Percentiles rank a stretch among this genome's conserved stretches.
Evolutionary conservation across 2,888 invertebrate genomes (phyloP).

Genomic region (Pocota personata): DNA sequence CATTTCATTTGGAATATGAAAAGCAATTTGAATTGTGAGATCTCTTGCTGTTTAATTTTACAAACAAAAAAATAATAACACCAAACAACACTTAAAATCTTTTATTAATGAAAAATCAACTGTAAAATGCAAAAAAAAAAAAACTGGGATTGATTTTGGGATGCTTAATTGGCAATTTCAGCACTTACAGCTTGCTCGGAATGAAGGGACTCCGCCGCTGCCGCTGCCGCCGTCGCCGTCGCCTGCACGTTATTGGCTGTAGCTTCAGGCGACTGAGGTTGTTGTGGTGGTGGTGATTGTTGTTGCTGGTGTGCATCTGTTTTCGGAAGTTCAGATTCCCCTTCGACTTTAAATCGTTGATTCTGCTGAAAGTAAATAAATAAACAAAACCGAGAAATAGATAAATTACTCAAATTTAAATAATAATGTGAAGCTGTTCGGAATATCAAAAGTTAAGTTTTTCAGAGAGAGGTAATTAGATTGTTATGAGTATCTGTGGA

Average conservation of each 20-base stretch:
- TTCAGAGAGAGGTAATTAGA: too few species aligned
- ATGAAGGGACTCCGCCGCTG: conserved; percentile 66
- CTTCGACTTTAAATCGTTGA: conserved; percentile 81
- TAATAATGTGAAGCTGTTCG: background rate
- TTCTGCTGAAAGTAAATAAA: conserved; percentile 77
- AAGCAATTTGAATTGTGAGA: background rate
- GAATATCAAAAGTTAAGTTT: too few species aligned
- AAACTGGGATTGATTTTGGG: conserved; percentile 19
- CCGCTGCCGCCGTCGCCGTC: conserved; percentile 67
- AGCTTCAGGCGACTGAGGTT: conserved; percentile 70
- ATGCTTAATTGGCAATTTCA: conserved; percentile 68
- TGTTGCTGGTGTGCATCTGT: conserved; percentile 75
- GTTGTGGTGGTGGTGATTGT: conserved; percentile 47
- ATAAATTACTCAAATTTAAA: background rate
- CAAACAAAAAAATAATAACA: conserved; percentile 63
- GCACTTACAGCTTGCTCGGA: conserved; percentile 74
- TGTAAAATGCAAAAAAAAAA: background rate
- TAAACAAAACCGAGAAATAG: background rate
- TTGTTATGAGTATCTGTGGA: too few species aligned
- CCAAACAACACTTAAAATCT: conserved; percentile 36
- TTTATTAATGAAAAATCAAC: conserved; percentile 52
- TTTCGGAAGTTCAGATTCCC: conserved; percentile 79
- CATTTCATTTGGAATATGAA: background rate
- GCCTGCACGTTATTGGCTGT: conserved; percentile 67
- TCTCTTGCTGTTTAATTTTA: background rate